Evolutionary conservation across 2,797 vertebrate species (phyloP).

Genomic region (Eurystomus glaucurus): DNA sequence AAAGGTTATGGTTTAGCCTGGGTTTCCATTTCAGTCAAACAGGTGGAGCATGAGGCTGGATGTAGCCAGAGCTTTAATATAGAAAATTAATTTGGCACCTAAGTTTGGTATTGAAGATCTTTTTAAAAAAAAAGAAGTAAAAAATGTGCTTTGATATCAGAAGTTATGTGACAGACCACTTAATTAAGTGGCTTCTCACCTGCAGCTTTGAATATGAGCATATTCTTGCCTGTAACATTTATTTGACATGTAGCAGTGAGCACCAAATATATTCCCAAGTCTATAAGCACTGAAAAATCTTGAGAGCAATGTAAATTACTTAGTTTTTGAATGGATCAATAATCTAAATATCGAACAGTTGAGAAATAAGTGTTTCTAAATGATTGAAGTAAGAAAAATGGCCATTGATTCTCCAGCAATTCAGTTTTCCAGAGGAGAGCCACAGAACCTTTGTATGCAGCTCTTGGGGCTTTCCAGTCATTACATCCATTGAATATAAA

Average conservation of each 20-base stretch:
- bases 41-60: not conserved
- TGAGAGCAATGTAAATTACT: not conserved
- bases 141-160: not conserved
- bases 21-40: not conserved
- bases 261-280: not conserved
- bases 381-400: constrained; percentile 48
- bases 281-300: not conserved
- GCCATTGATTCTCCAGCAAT: constrained; percentile 29
- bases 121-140: not conserved
- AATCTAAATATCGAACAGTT: constrained; percentile 47
- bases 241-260: not conserved
- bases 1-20: not conserved
- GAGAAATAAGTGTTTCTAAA: constrained; percentile 19
- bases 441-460: constrained; percentile 30
- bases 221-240: not conserved
- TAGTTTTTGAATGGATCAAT: not conserved
- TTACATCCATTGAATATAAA: constrained; percentile 52
- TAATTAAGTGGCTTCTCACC: not conserved
- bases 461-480: not conserved
- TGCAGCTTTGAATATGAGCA: not conserved
- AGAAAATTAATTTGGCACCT: not conserved
- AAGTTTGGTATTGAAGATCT: not conserved
- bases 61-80: not conserved
- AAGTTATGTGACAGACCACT: not conserved
- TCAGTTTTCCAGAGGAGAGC: constrained; percentile 7